phyloP scores from a whole-genome alignment of 2,797 vertebrate species.

The Acrossocheilus fasciatus region DNA sequence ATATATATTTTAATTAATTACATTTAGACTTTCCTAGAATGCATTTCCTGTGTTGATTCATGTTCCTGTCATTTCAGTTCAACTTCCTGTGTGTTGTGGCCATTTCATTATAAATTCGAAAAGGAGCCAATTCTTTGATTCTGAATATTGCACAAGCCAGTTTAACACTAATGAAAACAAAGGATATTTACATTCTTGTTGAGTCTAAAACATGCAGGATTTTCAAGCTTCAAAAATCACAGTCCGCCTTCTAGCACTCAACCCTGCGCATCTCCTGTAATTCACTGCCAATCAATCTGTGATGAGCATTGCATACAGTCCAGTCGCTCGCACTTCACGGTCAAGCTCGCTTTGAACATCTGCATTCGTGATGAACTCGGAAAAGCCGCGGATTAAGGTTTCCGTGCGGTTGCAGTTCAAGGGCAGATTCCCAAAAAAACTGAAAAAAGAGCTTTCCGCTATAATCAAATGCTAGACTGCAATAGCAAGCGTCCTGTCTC shows the following conservation, averaged over 20 bases:
- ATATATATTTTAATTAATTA: background rate
- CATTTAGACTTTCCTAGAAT: background rate
- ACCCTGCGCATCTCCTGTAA: constrained; percentile 22
- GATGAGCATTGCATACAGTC: constrained; percentile 39
- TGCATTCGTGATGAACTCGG: constrained; percentile 29
- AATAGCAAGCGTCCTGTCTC: constrained; percentile 55
- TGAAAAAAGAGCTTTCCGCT: constrained; percentile 52
- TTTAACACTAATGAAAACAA: background rate
- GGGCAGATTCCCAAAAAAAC: background rate
- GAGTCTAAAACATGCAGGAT: background rate
- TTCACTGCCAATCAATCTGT: constrained; percentile 44
- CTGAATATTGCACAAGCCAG: background rate
- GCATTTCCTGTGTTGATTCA: background rate
- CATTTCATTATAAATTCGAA: background rate
- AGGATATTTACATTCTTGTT: background rate
- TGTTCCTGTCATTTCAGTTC: background rate
- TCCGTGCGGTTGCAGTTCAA: constrained; percentile 52
- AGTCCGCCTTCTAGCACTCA: constrained; percentile 8
- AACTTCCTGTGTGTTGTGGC: background rate
- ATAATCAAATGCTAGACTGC: constrained; percentile 67
- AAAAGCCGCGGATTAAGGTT: constrained; percentile 43
- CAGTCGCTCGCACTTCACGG: background rate
- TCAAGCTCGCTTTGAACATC: constrained; percentile 36
- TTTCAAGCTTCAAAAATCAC: constrained; percentile 5
- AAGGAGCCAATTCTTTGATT: background rate